A percentile compares a stretch with the other conserved stretches of the same genome.
phyloP scores from a whole-genome alignment of 2,113 vertebrate species.

The Hippocampus mohnikei region DNA sequence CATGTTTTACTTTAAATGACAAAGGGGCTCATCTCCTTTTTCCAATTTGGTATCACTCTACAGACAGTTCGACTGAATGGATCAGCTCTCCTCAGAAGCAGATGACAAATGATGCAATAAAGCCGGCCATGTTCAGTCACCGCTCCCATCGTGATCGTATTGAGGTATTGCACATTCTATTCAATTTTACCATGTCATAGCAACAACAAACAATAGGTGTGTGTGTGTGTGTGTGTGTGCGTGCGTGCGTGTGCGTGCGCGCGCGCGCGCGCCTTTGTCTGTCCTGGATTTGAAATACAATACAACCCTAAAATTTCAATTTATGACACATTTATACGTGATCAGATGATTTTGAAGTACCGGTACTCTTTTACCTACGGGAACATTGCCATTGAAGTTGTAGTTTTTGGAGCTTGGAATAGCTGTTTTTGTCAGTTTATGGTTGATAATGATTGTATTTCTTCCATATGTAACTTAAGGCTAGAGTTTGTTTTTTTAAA shows the following conservation, averaged over 20 bases:
- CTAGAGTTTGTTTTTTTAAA: too few relatives aligned
- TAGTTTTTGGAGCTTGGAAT: too few relatives aligned
- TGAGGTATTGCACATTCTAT: slow-evolving; percentile 4
- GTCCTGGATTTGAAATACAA: not conserved
- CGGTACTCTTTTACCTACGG: too few relatives aligned
- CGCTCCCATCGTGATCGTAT: not conserved
- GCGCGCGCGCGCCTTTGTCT: not conserved
- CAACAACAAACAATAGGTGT: not conserved
- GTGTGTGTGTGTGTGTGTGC: not conserved
- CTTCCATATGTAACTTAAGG: too few relatives aligned
- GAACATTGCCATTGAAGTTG: too few relatives aligned
- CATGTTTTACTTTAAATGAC: not conserved
- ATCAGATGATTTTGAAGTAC: too few relatives aligned
- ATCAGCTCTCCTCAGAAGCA: not conserved
- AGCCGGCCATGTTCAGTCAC: not conserved
- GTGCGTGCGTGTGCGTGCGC: not conserved
- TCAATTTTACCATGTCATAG: not conserved
- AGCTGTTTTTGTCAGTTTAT: too few relatives aligned
- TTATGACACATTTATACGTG: not conserved
- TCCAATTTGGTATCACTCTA: not conserved
- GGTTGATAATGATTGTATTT: too few relatives aligned
- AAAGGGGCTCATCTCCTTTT: not conserved
- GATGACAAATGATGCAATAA: not conserved
- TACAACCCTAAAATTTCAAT: not conserved
- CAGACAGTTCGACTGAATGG: not conserved